These are phyloP conservation scores for Macaca fascicularis DNA, from an alignment of 2,113 vertebrate genomes.

Conservation along the genomic window DNA sequence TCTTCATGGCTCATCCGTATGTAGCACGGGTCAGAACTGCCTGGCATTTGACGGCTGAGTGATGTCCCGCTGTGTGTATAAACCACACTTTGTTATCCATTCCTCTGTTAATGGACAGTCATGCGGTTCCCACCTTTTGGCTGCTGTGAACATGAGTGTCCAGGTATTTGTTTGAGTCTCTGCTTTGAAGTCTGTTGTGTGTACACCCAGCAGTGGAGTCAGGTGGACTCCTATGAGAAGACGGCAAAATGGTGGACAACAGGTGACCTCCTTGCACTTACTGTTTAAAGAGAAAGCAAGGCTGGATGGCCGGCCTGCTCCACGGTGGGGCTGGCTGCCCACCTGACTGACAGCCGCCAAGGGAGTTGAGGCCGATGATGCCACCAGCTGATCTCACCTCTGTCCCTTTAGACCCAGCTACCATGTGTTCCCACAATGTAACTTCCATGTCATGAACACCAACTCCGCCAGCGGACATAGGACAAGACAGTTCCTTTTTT, in stretches of 20 bases:
- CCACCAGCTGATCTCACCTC: background rate
- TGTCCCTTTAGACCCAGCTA: background rate
- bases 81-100: background rate
- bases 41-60: background rate
- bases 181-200: background rate
- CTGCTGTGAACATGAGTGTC: rapidly evolving
- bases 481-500: background rate
- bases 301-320: background rate
- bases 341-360: background rate
- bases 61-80: rapidly evolving
- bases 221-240: background rate
- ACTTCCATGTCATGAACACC: background rate
- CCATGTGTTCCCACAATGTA: rapidly evolving
- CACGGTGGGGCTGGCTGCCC: background rate
- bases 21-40: rapidly evolving
- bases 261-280: background rate
- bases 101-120: rapidly evolving
- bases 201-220: background rate
- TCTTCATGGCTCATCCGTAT: background rate
- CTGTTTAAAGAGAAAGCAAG: background rate
- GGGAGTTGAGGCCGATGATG: rapidly evolving
- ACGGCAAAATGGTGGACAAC: background rate
- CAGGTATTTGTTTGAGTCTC: background rate
- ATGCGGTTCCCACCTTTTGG: no score
- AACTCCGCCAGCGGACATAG: background rate